Conservation (phyloP, 2,113 vertebrate species). For the Platycercus adscitus region DNA sequence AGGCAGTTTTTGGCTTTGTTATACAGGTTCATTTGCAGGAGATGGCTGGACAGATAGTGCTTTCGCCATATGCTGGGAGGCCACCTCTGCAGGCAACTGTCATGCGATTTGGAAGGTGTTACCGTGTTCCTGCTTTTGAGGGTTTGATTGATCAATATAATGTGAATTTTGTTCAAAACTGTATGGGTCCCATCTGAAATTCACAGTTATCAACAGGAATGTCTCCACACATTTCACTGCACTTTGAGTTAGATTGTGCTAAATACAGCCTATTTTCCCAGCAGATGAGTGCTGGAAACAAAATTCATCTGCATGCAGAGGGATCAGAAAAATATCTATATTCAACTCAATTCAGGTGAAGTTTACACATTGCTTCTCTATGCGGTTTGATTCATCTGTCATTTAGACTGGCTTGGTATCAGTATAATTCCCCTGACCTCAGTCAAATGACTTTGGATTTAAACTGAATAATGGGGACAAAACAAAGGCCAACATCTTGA, state of each 20-base stretch:
- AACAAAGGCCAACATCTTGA: neutral
- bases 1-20: neutral
- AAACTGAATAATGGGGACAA: neutral
- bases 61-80: neutral
- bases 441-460: neutral
- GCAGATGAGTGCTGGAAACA: neutral
- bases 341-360: neutral
- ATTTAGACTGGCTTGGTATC: neutral
- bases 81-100: slow-evolving; percentile 20
- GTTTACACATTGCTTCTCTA: neutral
- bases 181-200: neutral
- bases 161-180: slow-evolving; percentile 36
- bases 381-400: neutral
- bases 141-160: slow-evolving; percentile 23
- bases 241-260: slow-evolving; percentile 6
- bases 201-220: neutral
- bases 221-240: neutral
- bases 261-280: neutral
- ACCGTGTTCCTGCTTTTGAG: neutral
- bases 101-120: neutral
- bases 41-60: neutral
- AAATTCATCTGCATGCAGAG: slow-evolving; percentile 17
- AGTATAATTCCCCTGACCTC: neutral
- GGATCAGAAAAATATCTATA: slow-evolving; percentile 16
- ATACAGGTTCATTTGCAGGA: neutral